Base-by-base conservation (phyloP, 37 sponge, comb jelly and placozoan genomes). In the Dysidea cf. avara region DNA sequence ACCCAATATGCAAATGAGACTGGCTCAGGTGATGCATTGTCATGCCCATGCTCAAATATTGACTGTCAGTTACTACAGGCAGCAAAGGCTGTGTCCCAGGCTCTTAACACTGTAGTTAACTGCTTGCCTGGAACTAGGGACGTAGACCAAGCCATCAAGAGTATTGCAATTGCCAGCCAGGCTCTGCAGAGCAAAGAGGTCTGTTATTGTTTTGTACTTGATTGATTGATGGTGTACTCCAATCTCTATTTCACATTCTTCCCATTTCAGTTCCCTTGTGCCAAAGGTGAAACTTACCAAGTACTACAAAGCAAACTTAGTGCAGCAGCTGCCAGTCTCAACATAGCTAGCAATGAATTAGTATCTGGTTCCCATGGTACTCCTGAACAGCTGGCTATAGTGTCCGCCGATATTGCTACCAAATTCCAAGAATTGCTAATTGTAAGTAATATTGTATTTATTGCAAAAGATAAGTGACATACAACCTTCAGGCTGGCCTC, bases 121-220 rank as follows among this genome's bases (percentile, higher is more conserved):
- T 97, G 95, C 53, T 83, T 97, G 26, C 99, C 99, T 38, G 99
- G 99, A 21, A 87, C 79, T 80, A 91, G 83, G 24, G 95, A 97
- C 66, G 93, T 94, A 48, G 90, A 97, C 67, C 87, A 87, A n/a
- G 99, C 99, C 62, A 94, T 97, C 64, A 92, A 87, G 79, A 86
- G 75, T 3, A 90, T 97, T n/a, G 97, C 97, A 47, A 70, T 79
- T 47, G 91, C 94, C 53, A 90, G 91, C 39, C 76, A 77, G 28
- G 78, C 72, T 9, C 72, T 92, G 63, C 84, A 83, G 67, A 71
- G 58, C 32, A 51, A 71, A 35, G 56, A 79, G 81, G 80, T 86
- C 26, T 48, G 39, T 1, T 68, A 29, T 18, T n/a, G n/a, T n/a
- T n/a, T n/a, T n/a, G n/a, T n/a, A n/a, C n/a, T n/a, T n/a, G n/a